Evolutionary conservation across 2,888 invertebrate genomes (phyloP).

Genomic region (Scrobipalpa atriplicella): DNA sequence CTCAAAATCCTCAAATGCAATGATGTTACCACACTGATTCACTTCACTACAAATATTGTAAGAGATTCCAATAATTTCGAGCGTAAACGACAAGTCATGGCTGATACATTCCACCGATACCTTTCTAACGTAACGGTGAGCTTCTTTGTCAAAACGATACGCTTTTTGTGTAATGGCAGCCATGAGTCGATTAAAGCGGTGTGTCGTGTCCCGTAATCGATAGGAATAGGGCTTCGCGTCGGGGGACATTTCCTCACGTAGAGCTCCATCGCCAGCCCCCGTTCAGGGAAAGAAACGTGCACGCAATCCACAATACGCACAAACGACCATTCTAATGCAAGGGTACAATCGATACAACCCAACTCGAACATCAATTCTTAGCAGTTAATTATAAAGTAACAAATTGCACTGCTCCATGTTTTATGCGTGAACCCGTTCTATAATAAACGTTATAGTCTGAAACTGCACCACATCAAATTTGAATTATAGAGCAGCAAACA

Average conservation of each 20-base stretch:
- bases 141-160: conserved; percentile 14
- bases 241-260: conserved; percentile 66
- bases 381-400: conserved; percentile 2
- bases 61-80: neutral
- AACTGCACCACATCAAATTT: neutral
- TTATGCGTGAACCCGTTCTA: conserved; percentile 2
- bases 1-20: neutral
- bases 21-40: neutral
- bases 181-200: conserved; percentile 36
- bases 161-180: conserved; percentile 24
- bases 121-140: conserved; percentile 18
- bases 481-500: conserved; percentile 2
- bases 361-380: neutral
- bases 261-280: conserved; percentile 54
- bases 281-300: conserved; percentile 64
- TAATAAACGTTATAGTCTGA: conserved; percentile 13
- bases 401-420: neutral
- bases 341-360: conserved; percentile 46
- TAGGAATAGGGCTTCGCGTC: conserved; percentile 48
- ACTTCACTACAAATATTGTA: neutral
- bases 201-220: conserved; percentile 45
- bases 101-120: conserved; percentile 7
- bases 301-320: conserved; percentile 58
- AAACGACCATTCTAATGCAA: conserved; percentile 42
- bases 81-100: conserved; percentile 27